Base-by-base conservation (phyloP, 2,113 vertebrate species). In the Megalops atlanticus region DNA sequence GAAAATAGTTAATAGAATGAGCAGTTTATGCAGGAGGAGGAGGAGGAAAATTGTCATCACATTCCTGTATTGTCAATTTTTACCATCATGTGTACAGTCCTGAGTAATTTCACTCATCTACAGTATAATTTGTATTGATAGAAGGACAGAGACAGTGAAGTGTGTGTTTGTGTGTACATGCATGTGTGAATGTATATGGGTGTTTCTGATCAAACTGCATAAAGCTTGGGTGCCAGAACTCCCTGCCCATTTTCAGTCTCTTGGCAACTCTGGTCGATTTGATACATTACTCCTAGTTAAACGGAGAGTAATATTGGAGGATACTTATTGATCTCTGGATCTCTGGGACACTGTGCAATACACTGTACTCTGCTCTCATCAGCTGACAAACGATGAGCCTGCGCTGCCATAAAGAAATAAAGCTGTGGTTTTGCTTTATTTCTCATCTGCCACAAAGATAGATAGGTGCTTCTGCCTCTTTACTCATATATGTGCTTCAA, bases 271-370 rank as follows among this genome's bases (percentile, higher is more conserved):
- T 21, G 41, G 33, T 81, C 33, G 41, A 71, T 54, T 33, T 78
- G 72, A 80, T 77, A 24, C 12, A 35, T 33, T 33, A 43, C 39
- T 35, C 31, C 40, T 76, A 77, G 73, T 73, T 74, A 79, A 83
- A 79, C 45, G 18, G 27, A 64, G 80, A 5, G 49, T 75, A 84
- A 74, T 81, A 73, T 74, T 24, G 36, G 43, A 35, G 52, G 71
- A 71, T 74, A 49, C 58, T 70, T 76, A 82, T 79, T 74, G 80
- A 79, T 82, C 58, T 40, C 16, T 18, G 21, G 27, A 31, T 64
- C 58, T 64, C 58, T 64, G 58, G 58, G 58, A 64, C 58, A 64
- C 58, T n/a, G 31, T 64, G 58, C 58, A 31, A 31, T 64, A 64
- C 58, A n/a, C 58, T 27, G 58, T n/a, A 31, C 58, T 64, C 27